Conservation (phyloP, 2,888 invertebrate genomes). For the Mimachlamys varia region DNA sequence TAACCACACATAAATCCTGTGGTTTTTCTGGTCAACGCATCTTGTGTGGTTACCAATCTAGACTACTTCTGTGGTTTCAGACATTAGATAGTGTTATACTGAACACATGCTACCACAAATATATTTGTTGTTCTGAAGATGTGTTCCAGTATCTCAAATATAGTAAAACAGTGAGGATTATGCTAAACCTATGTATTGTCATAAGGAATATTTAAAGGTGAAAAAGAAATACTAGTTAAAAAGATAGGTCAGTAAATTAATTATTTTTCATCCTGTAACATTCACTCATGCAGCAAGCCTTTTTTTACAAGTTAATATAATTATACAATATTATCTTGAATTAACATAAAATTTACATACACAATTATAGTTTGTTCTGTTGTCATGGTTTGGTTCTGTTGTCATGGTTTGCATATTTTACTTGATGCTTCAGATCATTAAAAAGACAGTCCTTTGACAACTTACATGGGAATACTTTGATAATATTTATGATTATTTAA, state of each 20-base stretch:
- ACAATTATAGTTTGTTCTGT: background rate
- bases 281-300: background rate
- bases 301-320: background rate
- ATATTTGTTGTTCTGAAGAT: too few species aligned
- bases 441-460: background rate
- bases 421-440: background rate
- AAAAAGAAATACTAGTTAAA: too few species aligned
- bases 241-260: too few species aligned
- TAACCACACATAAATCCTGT: slow-evolving; percentile 13
- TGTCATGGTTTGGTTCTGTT: background rate
- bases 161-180: too few species aligned
- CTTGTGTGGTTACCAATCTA: background rate
- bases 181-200: too few species aligned
- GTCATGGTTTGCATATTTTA: background rate
- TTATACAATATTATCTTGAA: background rate
- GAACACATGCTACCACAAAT: too few species aligned
- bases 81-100: too few species aligned
- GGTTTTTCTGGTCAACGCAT: slow-evolving; percentile 6
- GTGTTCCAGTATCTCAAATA: too few species aligned
- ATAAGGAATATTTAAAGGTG: too few species aligned
- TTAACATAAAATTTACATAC: background rate
- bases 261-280: too few species aligned
- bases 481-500: slow-evolving; percentile 27
- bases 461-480: background rate
- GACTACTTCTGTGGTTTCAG: too few species aligned